Evolutionary conservation across 2,113 vertebrate species (phyloP).

Genomic region (Aptenodytes patagonicus): DNA sequence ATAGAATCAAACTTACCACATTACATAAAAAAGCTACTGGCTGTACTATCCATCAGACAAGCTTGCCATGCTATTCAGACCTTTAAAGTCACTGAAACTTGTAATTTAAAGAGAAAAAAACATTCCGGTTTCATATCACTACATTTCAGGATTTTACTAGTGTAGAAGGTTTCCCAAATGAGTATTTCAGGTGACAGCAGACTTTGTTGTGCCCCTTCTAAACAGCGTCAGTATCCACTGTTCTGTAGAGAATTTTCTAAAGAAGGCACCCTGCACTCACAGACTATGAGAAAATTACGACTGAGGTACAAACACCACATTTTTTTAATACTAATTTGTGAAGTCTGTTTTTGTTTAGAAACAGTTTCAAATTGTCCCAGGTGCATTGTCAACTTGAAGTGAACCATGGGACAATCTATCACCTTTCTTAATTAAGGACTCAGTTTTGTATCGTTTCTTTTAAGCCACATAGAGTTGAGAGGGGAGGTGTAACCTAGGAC

Average conservation of each 20-base stretch:
- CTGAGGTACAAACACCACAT: neutral
- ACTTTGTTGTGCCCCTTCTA: neutral
- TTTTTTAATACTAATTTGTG: constrained; percentile 9
- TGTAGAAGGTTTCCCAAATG: neutral
- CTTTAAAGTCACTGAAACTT: neutral
- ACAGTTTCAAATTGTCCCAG: neutral
- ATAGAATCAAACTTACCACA: neutral
- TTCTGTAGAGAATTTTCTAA: neutral
- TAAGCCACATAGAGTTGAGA: neutral
- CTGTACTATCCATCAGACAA: neutral
- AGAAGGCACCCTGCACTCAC: neutral
- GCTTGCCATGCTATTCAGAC: neutral
- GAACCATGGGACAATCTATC: neutral
- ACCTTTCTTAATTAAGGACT: neutral
- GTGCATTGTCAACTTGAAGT: neutral
- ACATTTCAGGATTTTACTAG: constrained; percentile 5
- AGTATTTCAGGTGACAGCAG: constrained; percentile 32
- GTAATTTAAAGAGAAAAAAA: neutral
- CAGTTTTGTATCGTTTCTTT: constrained; percentile 12
- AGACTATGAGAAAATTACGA: constrained; percentile 25
- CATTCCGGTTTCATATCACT: neutral
- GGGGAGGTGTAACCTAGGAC: neutral
- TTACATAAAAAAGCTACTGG: neutral
- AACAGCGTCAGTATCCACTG: neutral
- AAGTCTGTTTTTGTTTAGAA: constrained; percentile 13